A percentile compares a stretch with the other conserved stretches of the same genome.
Conservation (phyloP, 2,113 vertebrate genomes). For the Pituophis catenifer region DNA sequence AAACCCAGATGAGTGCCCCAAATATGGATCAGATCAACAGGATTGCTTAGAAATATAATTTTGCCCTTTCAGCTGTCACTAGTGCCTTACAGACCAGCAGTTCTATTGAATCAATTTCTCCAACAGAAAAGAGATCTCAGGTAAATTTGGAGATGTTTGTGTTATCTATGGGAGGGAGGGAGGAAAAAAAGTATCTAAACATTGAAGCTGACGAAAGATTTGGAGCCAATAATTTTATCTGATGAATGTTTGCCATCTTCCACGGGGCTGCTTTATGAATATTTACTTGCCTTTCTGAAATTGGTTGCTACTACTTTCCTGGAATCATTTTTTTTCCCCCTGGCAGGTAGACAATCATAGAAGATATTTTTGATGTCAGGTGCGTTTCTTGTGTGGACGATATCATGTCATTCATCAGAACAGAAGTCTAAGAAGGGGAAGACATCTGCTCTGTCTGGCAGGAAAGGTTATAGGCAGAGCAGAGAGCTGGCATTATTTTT, state of each 20-base stretch:
- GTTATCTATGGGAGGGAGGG: not conserved
- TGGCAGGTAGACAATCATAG: slow-evolving; percentile 24
- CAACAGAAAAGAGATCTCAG: slow-evolving; percentile 5
- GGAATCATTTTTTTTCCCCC: slow-evolving; percentile 37
- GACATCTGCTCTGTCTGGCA: not conserved
- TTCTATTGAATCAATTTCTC: slow-evolving; percentile 18
- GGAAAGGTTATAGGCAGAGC: not conserved
- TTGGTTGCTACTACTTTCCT: slow-evolving; percentile 34
- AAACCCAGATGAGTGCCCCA: not conserved
- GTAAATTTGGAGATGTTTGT: slow-evolving; percentile 10
- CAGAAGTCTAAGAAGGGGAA: not conserved
- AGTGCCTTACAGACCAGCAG: not conserved
- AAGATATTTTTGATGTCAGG: slow-evolving; percentile 10
- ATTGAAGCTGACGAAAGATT: slow-evolving; percentile 15
- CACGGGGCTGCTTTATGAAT: slow-evolving; percentile 15
- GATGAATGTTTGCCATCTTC: slow-evolving; percentile 34
- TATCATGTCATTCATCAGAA: not conserved
- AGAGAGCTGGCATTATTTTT: not conserved
- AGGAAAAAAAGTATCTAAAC: slow-evolving; percentile 5
- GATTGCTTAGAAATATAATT: not conserved
- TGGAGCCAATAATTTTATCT: slow-evolving; percentile 42
- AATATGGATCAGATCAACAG: not conserved
- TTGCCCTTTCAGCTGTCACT: not conserved
- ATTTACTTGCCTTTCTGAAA: slow-evolving; percentile 43
- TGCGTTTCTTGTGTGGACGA: not conserved